Percentiles rank a stretch among this genome's conserved stretches.
These are phyloP conservation scores for Temnothorax nylanderi DNA, from an alignment of 1,140 invertebrate genomes.

Conservation along the genomic window DNA sequence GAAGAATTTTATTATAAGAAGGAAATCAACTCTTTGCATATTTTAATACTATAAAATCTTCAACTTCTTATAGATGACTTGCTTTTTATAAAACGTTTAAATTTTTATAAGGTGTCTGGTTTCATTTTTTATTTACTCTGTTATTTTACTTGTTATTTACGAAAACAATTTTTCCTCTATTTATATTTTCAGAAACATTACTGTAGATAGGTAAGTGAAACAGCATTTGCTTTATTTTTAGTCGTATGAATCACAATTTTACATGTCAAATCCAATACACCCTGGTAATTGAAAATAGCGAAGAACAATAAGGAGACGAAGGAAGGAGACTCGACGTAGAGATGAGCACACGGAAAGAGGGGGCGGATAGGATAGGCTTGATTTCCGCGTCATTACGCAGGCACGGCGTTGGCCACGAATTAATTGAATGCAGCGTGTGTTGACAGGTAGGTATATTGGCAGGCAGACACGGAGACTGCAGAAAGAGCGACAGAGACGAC, in stretches of 20 bases:
- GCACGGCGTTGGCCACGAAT: slow-evolving; percentile 76
- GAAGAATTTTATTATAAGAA: not conserved
- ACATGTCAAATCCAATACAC: not conserved
- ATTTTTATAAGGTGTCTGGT: not conserved
- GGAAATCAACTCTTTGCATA: not conserved
- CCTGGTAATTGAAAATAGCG: not conserved
- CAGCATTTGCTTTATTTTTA: not conserved
- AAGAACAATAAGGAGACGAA: slow-evolving; percentile 12
- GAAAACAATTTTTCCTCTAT: not conserved
- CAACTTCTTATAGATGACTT: not conserved
- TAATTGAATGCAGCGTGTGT: slow-evolving; percentile 86
- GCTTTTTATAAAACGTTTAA: not conserved
- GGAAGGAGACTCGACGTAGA: slow-evolving; percentile 9
- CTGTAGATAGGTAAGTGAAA: not conserved
- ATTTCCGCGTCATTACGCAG: slow-evolving; percentile 85
- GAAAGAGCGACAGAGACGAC: slow-evolving; percentile 59
- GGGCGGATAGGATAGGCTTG: slow-evolving; percentile 69
- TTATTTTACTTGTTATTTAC: not conserved
- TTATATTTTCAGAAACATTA: not conserved
- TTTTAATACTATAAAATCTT: not conserved
- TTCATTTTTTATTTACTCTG: not conserved
- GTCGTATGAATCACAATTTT: not conserved
- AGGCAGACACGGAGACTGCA: slow-evolving; percentile 75
- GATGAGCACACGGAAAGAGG: slow-evolving; percentile 35
- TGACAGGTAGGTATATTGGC: slow-evolving; percentile 85